Evolutionary conservation across 1,140 invertebrate genomes (phyloP), one percentile per base, ranked within the genome.

Genomic region (Tetragnatha versicolor): DNA sequence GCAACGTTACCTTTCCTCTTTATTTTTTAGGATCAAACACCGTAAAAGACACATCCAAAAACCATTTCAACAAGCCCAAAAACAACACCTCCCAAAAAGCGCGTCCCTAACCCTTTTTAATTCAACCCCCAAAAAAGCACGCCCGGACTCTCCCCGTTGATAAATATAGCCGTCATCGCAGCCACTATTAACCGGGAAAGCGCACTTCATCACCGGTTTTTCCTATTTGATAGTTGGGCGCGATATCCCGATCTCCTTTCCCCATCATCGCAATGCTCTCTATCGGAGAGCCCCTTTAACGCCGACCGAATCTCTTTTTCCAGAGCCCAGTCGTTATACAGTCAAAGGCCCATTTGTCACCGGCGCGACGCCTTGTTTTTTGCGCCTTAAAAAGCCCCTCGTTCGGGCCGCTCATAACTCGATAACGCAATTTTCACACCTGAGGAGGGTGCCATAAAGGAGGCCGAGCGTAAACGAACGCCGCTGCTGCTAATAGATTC

Each of bases 281-380:
- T 49, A 29, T 45, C 60, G 42, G 55, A 75, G 55, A 75, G 73
- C 31, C 65, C 73, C 73, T 77, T 66, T 65, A 77, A 77, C 73
- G 73, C 55, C n/a, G 72, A 39, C 33, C 45, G 20, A 58, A 65
- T 65, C 73, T 77, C 61, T 47, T 73, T 60, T 66, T 55, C 42
- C 39, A 29, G 35, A 29, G 39, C n/a, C 25, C 49, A 61, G 47
- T 77, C 73, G 73, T 77, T 65, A 77, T 45, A 39, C 73, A 77
- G 73, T 76, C 73, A 76, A 65, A 76, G 60, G 60, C 47, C 73
- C 73, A 77, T 77, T 77, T 77, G 73, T 77, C 73, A 77, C 60
- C 17, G 29, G 22, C 27, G 73, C 55, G 58, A 47, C 70, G 70
- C 58, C 22, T 49, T 49, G 37, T 69, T 70, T 70, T 39, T 49